A percentile compares a stretch with the other conserved stretches of the same genome.
These are phyloP conservation scores for Agrochola lychnidis DNA, from an alignment of 2,888 invertebrate genomes.

Conservation along the genomic window DNA sequence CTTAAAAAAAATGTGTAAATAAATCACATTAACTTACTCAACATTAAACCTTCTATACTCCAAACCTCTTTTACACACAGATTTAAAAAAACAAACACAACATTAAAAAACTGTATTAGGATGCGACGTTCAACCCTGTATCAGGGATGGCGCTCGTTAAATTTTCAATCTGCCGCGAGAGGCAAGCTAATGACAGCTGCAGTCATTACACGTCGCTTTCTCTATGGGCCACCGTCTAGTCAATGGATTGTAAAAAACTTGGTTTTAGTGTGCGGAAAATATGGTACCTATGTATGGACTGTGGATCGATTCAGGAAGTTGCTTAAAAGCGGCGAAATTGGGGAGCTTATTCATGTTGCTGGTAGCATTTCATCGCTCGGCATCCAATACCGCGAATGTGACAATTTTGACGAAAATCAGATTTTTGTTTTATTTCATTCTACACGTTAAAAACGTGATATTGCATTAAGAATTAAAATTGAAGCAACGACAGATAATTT, in stretches of 20 bases:
- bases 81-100: constrained; percentile 64
- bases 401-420: no score
- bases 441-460: no score
- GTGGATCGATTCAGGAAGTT: constrained; percentile 21
- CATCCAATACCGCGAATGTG: no score
- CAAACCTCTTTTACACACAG: constrained; percentile 4
- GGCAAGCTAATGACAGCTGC: constrained; percentile 73
- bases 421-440: no score
- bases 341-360: background rate
- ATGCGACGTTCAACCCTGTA: constrained; percentile 54
- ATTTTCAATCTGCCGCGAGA: constrained; percentile 65
- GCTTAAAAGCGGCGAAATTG: background rate
- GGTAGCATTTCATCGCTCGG: background rate
- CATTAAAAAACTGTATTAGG: constrained; percentile 51
- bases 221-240: constrained; percentile 56
- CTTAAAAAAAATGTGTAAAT: no score
- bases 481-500: no score
- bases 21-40: no score
- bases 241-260: constrained; percentile 59
- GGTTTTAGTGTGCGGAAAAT: constrained; percentile 49
- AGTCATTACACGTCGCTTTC: constrained; percentile 71
- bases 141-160: constrained; percentile 64
- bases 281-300: constrained; percentile 25
- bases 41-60: constrained; percentile 1
- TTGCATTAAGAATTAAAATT: no score